Base-by-base conservation (phyloP, 2,888 invertebrate species). In the Cancer borealis region DNA sequence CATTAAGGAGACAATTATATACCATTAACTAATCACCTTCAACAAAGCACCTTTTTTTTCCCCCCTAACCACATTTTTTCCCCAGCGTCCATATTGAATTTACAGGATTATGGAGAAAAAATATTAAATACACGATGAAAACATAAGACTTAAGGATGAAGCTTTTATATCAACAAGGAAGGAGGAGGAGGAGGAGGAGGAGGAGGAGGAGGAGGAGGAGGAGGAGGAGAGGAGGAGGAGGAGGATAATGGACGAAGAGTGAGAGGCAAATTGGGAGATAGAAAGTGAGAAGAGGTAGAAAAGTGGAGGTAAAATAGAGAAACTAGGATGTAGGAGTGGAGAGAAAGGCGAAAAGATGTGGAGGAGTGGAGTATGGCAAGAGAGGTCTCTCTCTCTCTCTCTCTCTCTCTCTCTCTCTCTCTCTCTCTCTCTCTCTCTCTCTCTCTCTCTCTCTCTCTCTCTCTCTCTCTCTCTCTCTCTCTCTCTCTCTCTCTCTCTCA, bases 171-270 rank as follows among this genome's bases (percentile, higher is more conserved):
- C 45, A 88, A 88, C 17, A 39, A 4, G 46, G 91, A 0, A 54
- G 26, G n/a, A 47, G 47, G 91, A 39, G 21, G 66, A 91, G 66
- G 12, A 54, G 26, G 66, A 60, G 91, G 12, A 54, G 73, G 79
- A 46, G 79, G 45, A 39, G 45, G 92, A 73, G 92, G 30, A 39
- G 14, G 91, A 39, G 39, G 60, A 45, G 45, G 90, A 46, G n/a
- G 60, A 26, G 47, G 39, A 90, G 47, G 39, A 14, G 60, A 90
- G 39, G 47, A 17, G 12, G 88, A 45, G 17, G 10, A 26, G 26
- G 49, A 8, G 6, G 47, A 54, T 12, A 49, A 89, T n/a, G 49
- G 0, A 14, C 21, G 46, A 26, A n/a, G 26, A 90, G 88, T 26
- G 88, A 45, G 45, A 49, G 14, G 39, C 21, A 91, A 46, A 47